These are phyloP conservation scores for Zapus hudsonius DNA, from an alignment of 2,113 vertebrate genomes.

Conservation along the genomic window DNA sequence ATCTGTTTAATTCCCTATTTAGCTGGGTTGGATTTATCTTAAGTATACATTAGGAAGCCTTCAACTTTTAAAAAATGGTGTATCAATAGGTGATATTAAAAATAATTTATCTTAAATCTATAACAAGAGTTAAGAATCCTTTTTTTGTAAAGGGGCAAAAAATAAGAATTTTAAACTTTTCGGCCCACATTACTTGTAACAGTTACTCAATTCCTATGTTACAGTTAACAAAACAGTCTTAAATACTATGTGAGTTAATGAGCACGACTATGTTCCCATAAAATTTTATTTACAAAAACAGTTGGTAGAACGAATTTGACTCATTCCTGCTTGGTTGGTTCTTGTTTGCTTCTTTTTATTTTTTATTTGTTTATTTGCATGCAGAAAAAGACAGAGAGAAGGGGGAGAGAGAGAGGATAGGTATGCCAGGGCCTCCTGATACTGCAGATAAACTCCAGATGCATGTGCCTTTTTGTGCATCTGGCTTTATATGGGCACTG, in stretches of 20 bases:
- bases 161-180: conserved; percentile 17
- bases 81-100: not conserved
- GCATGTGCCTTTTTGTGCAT: too few species aligned
- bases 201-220: not conserved
- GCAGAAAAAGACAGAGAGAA: too few species aligned
- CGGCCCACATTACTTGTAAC: not conserved
- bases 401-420: too few species aligned
- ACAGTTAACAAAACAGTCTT: not conserved
- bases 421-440: too few species aligned
- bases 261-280: not conserved
- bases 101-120: not conserved
- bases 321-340: not conserved
- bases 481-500: too few species aligned
- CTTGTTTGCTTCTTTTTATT: too few species aligned
- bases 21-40: not conserved
- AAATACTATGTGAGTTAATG: not conserved
- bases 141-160: too few species aligned
- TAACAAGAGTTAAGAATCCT: not conserved
- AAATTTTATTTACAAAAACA: conserved; percentile 16
- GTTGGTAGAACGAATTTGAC: not conserved
- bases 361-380: too few species aligned
- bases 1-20: not conserved
- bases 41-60: not conserved
- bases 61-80: too few species aligned
- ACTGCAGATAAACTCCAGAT: too few species aligned